Conservation (phyloP, 2,797 vertebrate species). For the Sebastes diploproa region DNA sequence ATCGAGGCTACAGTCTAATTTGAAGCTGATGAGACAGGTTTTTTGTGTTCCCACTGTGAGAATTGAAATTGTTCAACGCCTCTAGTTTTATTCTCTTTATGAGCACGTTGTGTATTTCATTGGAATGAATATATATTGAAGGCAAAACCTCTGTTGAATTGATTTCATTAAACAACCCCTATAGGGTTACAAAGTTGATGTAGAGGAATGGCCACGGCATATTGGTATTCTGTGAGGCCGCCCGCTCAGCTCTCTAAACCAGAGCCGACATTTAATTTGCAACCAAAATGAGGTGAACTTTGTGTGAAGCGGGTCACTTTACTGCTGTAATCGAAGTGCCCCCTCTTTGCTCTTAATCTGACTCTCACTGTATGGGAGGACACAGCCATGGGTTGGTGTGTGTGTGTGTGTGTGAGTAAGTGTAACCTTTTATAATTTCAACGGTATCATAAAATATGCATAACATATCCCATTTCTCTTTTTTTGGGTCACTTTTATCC, state of each 20-base stretch:
- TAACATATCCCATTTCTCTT: conserved; percentile 6
- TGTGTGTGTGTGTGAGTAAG: neutral
- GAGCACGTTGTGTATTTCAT: neutral
- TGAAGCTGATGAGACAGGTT: conserved; percentile 4
- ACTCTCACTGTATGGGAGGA: conserved; percentile 28
- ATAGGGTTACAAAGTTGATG: neutral
- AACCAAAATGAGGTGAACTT: conserved; percentile 78
- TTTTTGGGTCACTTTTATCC: conserved; percentile 14
- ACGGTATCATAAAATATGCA: conserved; percentile 38
- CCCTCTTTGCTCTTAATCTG: conserved; percentile 59
- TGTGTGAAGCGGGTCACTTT: conserved; percentile 69
- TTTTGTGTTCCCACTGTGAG: neutral
- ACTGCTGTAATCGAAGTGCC: conserved; percentile 62
- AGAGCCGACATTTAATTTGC: conserved; percentile 79
- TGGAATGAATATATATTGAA: neutral
- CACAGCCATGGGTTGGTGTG: neutral
- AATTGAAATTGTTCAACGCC: neutral
- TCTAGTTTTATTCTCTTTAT: neutral
- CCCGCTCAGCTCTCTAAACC: conserved; percentile 55
- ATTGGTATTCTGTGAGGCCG: conserved; percentile 58
- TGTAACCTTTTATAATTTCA: conserved; percentile 34
- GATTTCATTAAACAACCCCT: conserved; percentile 20
- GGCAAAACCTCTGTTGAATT: neutral
- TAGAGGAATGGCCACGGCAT: neutral
- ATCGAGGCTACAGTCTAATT: conserved; percentile 8